These are phyloP conservation scores for Scatophagus argus DNA, from an alignment of 2,113 vertebrate genomes.

Conservation along the genomic window DNA sequence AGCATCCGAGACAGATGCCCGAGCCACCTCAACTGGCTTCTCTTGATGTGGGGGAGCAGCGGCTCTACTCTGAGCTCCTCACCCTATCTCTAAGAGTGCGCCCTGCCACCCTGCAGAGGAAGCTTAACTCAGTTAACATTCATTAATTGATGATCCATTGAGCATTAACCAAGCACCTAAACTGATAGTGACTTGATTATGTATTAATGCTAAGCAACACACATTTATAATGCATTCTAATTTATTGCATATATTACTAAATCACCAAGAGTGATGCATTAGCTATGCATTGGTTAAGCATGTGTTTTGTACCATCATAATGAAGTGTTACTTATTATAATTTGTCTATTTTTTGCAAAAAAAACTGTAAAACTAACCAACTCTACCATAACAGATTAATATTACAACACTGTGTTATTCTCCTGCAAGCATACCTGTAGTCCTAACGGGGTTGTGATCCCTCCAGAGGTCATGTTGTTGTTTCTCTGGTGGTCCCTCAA, in stretches of 20 bases:
- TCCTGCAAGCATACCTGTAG: not conserved
- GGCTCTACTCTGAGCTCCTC: too few relatives aligned
- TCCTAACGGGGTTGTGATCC: not conserved
- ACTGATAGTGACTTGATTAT: not conserved
- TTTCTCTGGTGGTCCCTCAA: not conserved
- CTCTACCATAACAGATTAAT: not conserved
- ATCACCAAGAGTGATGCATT: not conserved
- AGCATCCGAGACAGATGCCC: too few relatives aligned
- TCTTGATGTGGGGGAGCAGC: too few relatives aligned
- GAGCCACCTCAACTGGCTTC: too few relatives aligned
- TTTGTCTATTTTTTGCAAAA: not conserved
- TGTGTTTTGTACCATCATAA: not conserved
- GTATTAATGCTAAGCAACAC: not conserved
- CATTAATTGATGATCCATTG: not conserved
- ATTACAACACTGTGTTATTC: not conserved
- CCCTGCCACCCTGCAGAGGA: too few relatives aligned
- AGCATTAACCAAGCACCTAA: not conserved
- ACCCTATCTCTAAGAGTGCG: too few relatives aligned
- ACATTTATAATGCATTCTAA: not conserved
- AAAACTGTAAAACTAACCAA: not conserved
- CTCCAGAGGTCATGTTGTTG: not conserved
- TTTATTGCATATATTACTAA: constrained; percentile 3
- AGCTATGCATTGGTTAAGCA: not conserved
- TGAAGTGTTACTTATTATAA: not conserved
- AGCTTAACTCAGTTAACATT: not conserved